Evolutionary conservation across 2,888 invertebrate species (phyloP).

Genomic region (Neoscelio sp.): DNA sequence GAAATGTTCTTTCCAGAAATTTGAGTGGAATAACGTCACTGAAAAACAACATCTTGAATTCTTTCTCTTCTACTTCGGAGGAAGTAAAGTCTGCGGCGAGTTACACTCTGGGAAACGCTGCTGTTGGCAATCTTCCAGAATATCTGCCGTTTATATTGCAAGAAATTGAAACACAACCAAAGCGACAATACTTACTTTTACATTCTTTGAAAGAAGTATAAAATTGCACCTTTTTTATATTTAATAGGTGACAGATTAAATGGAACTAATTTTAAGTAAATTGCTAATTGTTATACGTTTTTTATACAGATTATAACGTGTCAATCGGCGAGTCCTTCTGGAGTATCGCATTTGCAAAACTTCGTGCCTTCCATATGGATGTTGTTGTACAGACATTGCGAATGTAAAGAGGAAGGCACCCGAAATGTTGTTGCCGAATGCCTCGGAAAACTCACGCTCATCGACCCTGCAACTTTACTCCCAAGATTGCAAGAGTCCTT

Average conservation of each 20-base stretch:
- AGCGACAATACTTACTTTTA: slow-evolving; percentile 96
- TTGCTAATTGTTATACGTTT: slow-evolving; percentile 4
- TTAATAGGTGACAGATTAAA: too few relatives aligned
- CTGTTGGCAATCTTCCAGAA: slow-evolving; percentile 96
- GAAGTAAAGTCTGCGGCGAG: slow-evolving; percentile 99
- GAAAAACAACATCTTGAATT: slow-evolving; percentile 91
- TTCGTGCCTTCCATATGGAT: slow-evolving; percentile 96
- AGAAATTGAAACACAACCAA: slow-evolving; percentile 97
- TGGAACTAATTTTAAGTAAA: neutral
- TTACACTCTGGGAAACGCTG: slow-evolving; percentile 97
- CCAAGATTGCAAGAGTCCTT: slow-evolving; percentile 94
- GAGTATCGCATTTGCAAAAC: slow-evolving; percentile 84
- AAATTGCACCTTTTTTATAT: too few relatives aligned
- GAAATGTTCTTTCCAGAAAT: slow-evolving; percentile 85
- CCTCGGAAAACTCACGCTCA: slow-evolving; percentile 96
- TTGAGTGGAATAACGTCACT: slow-evolving; percentile 90
- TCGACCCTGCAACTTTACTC: slow-evolving; percentile 94
- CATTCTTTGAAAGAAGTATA: slow-evolving; percentile 98
- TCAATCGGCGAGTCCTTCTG: slow-evolving; percentile 85
- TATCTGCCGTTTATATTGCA: slow-evolving; percentile 97
- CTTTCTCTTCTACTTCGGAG: slow-evolving; percentile 96
- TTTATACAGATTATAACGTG: slow-evolving; percentile 86
- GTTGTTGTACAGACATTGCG: slow-evolving; percentile 96
- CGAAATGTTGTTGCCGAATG: slow-evolving; percentile 99
- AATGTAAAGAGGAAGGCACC: slow-evolving; percentile 98